These are phyloP conservation scores for Alethe castanea DNA, from an alignment of 2,113 vertebrate genomes.

Conservation along the genomic window DNA sequence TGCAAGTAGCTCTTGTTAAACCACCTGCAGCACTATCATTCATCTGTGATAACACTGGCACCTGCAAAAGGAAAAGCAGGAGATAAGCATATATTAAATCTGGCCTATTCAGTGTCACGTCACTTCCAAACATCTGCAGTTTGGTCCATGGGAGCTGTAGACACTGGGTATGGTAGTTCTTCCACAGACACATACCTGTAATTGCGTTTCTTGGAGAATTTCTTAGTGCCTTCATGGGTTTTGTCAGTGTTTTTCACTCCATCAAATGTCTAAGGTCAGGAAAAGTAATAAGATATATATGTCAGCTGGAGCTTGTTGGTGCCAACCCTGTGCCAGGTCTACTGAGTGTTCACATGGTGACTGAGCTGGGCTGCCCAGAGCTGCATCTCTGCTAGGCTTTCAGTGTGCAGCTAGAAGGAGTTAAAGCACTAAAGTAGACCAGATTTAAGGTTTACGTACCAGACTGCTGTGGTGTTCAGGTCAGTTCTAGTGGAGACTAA, in stretches of 20 bases:
- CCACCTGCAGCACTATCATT: not conserved
- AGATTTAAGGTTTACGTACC: not conserved
- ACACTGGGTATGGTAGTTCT: not conserved
- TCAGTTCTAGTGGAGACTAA: not conserved
- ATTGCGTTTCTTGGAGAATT: not conserved
- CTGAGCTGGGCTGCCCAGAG: not conserved
- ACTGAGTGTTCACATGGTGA: not conserved
- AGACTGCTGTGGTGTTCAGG: not conserved
- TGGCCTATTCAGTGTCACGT: not conserved
- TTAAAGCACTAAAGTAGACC: not conserved
- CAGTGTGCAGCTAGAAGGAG: not conserved
- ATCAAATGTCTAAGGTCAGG: not conserved
- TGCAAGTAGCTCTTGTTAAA: not conserved
- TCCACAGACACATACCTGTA: not conserved
- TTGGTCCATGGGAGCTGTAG: not conserved
- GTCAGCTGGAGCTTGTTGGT: not conserved
- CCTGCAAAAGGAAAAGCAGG: not conserved
- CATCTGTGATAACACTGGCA: not conserved
- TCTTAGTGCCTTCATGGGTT: not conserved
- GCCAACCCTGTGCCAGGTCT: not conserved
- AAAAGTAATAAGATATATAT: not conserved
- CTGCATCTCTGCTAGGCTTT: not conserved
- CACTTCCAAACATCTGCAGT: not conserved
- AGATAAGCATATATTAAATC: not conserved
- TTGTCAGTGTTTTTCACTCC: not conserved